Evolutionary conservation across 2,113 vertebrate genomes (phyloP).

Genomic region (Neogobius melanostomus): DNA sequence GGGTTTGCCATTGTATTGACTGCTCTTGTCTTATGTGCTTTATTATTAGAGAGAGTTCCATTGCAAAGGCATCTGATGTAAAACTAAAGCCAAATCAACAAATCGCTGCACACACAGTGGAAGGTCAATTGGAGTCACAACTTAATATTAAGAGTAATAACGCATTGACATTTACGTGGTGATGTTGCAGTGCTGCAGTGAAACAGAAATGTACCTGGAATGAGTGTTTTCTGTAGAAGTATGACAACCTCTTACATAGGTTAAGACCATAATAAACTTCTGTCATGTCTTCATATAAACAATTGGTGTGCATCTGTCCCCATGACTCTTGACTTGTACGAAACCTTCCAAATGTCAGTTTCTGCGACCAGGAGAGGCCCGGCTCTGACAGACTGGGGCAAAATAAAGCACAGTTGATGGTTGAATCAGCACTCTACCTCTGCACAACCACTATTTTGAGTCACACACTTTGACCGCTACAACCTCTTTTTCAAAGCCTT

Average conservation of each 20-base stretch:
- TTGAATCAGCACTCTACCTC: conserved; percentile 34
- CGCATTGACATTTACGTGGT: no score
- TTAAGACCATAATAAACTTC: background rate
- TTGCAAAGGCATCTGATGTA: background rate
- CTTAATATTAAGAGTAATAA: no score
- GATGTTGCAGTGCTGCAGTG: no score
- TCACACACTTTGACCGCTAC: conserved; percentile 9
- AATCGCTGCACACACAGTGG: background rate
- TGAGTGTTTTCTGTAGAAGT: background rate
- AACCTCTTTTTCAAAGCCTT: background rate
- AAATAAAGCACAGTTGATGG: conserved; percentile 49
- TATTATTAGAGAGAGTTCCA: background rate
- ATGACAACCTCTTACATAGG: background rate
- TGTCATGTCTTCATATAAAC: conserved; percentile 18
- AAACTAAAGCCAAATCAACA: background rate
- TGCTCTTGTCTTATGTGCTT: background rate
- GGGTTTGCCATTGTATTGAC: no score
- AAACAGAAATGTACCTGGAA: no score
- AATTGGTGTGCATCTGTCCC: conserved; percentile 29
- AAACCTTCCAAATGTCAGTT: conserved; percentile 75
- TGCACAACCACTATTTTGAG: conserved; percentile 5
- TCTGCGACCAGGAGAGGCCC: conserved; percentile 51
- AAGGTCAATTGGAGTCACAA: no score
- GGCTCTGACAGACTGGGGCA: conserved; percentile 18
- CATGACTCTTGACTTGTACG: conserved; percentile 21